A percentile compares a stretch with the other conserved stretches of the same genome.
Conservation (phyloP, 2,888 invertebrate genomes). For the Sinotaia quadrata region DNA sequence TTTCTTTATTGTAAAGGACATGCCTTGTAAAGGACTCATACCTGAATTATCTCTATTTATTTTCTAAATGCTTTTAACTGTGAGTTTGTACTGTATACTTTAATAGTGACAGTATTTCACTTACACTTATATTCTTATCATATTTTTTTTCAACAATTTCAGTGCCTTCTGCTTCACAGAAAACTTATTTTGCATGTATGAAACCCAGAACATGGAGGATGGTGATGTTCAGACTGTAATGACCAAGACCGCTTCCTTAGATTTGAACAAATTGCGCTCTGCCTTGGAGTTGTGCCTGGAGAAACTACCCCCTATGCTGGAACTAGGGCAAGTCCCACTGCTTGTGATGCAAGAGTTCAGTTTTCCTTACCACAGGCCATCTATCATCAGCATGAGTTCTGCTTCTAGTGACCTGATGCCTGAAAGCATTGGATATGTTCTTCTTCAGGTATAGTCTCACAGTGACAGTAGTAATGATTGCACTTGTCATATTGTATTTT, state of each 20-base stretch:
- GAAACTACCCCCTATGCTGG: conserved; percentile 65
- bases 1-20: no score
- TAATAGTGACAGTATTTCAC: not conserved
- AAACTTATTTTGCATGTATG: conserved; percentile 63
- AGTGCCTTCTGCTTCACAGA: conserved; percentile 59
- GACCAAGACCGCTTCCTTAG: conserved; percentile 32
- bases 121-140: conserved; percentile 6
- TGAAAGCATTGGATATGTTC: conserved; percentile 66
- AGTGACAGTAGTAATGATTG: no score
- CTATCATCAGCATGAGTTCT: conserved; percentile 62
- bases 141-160: conserved; percentile 27
- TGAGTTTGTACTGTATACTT: not conserved
- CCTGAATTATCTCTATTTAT: not conserved
- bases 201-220: conserved; percentile 66
- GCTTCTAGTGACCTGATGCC: conserved; percentile 64
- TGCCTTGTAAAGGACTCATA: no score
- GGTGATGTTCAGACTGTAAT: conserved; percentile 48
- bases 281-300: conserved; percentile 67
- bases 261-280: conserved; percentile 59
- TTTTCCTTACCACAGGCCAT: conserved; percentile 69
- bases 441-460: conserved; percentile 61
- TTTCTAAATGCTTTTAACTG: not conserved
- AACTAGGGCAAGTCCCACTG: conserved; percentile 55
- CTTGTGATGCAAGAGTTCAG: conserved; percentile 49
- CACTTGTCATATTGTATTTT: no score